These are phyloP conservation scores for Cyrtodaria siliqua DNA, from an alignment of 2,888 invertebrate species.

Conservation along the genomic window DNA sequence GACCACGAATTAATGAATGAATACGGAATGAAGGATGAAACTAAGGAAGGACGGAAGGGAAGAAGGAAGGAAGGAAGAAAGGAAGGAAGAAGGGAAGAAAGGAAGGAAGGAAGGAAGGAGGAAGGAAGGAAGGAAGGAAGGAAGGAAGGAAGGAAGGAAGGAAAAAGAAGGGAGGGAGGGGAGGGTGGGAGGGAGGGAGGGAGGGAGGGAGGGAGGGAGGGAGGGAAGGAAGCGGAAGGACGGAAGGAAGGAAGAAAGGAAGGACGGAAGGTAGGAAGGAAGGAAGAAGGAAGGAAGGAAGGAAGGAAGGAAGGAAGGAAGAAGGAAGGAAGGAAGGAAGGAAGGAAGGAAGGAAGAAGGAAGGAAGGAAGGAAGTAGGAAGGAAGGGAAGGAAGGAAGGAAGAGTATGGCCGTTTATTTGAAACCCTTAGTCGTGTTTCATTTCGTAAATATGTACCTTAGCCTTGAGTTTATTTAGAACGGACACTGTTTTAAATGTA, in stretches of 20 bases:
- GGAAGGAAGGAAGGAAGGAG: neutral
- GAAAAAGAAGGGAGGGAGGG: too few relatives aligned
- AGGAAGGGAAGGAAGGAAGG: neutral
- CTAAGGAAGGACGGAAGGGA: neutral
- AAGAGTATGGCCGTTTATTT: too few relatives aligned
- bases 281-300: neutral
- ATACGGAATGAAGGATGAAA: neutral
- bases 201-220: neutral
- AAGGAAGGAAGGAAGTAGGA: too few relatives aligned
- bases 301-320: neutral
- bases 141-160: too few relatives aligned
- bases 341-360: neutral
- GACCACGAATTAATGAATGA: neutral
- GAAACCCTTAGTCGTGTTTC: too few relatives aligned
- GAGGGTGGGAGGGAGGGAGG: neutral
- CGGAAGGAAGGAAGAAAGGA: neutral
- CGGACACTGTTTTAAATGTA: too few relatives aligned
- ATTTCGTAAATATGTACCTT: too few relatives aligned
- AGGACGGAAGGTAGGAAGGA: neutral
- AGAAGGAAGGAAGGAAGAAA: neutral
- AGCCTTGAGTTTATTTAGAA: too few relatives aligned
- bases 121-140: neutral
- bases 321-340: neutral
- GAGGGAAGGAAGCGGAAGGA: slow-evolving; percentile 1
- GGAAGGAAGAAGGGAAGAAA: too few relatives aligned